A percentile compares a stretch with the other conserved stretches of the same genome.
phyloP scores from a whole-genome alignment of 2,797 vertebrate genomes.

The Echeneis naucrates region DNA sequence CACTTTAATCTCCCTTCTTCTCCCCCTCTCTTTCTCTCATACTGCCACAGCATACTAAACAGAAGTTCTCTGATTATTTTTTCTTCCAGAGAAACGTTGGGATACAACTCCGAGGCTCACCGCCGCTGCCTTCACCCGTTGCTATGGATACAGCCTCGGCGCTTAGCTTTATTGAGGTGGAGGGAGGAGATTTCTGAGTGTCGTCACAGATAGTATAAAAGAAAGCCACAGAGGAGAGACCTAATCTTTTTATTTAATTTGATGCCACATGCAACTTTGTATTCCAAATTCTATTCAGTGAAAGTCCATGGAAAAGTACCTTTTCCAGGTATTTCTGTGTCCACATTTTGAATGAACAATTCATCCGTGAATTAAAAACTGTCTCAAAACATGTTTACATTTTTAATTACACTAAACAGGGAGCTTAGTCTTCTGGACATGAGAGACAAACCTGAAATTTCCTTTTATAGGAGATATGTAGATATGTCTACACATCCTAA shows the following conservation, averaged over 20 bases:
- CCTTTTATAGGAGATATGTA: neutral
- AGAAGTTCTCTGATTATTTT: slow-evolving; percentile 90
- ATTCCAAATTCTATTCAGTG: slow-evolving; percentile 10
- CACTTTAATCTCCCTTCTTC: slow-evolving; percentile 28
- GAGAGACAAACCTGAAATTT: neutral
- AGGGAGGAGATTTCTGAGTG: slow-evolving; percentile 43
- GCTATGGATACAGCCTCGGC: slow-evolving; percentile 87
- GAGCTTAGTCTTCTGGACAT: neutral
- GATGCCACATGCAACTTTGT: slow-evolving; percentile 20
- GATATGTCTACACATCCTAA: neutral
- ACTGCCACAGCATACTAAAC: slow-evolving; percentile 91
- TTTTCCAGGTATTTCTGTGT: too few relatives aligned
- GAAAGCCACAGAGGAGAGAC: slow-evolving; percentile 42
- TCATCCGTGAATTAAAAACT: too few relatives aligned
- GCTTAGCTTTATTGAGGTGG: slow-evolving; percentile 72
- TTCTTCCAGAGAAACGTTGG: slow-evolving; percentile 83
- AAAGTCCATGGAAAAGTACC: slow-evolving; percentile 6
- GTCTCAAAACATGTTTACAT: neutral
- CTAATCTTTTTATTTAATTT: slow-evolving; percentile 45
- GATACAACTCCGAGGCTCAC: slow-evolving; percentile 79
- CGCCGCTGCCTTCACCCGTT: slow-evolving; percentile 82
- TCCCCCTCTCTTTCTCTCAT: slow-evolving; percentile 47
- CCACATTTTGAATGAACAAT: too few relatives aligned
- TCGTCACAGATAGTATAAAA: slow-evolving; percentile 63
- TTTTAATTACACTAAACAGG: neutral